Base-by-base conservation (phyloP, 2,113 vertebrate species). In the Podarcis muralis region DNA sequence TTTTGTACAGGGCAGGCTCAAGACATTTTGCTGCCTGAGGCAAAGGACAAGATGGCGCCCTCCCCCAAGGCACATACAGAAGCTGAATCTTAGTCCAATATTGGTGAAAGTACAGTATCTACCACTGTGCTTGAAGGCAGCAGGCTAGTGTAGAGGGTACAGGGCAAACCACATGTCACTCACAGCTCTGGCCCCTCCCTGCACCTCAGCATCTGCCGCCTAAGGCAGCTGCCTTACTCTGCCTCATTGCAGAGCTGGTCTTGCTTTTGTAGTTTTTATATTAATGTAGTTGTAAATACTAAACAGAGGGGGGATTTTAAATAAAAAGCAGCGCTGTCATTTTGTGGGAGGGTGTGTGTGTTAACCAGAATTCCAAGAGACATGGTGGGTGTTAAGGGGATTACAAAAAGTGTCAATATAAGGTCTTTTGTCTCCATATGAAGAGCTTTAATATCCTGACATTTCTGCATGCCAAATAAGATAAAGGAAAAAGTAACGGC, bases 401-500 rank as follows among this genome's bases (percentile, higher is more conserved):
- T 53, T 79, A 25, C 43, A 79, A 32, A 22, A 86, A 9, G 4
- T 27, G 4, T 80, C 9, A 35, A 32, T 25, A 57, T 80, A 53
- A 16, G 20, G 30, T 27, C 25, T 69, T 66, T 43, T 25, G n/a
- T 20, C 22, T 48, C 27, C 48, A 27, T 69, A 9, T 18, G 65
- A 79, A 87, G 53, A 53, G 62, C 69, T 80, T 66, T 32, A 80
- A 68, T 23, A 71, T n/a, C 40, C 23, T 92, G 69, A 68, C 81
- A 78, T 53, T 81, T 40, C 3, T 88, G 83, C 85, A 75, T n/a
- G 20, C 68, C 53, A 9, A 78, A n/a, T 1, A 82, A 7, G 3
- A 43, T 0, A 85, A 11, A 2, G 48, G 1, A 80, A 88, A 93
- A 84, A 87, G 0, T 0, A 27, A 84, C 81, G 8, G 0, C 12